Percentiles rank a stretch among this genome's conserved stretches.
Evolutionary conservation across 2,797 vertebrate genomes (phyloP).

Genomic region (Ambastaia sidthimunki): DNA sequence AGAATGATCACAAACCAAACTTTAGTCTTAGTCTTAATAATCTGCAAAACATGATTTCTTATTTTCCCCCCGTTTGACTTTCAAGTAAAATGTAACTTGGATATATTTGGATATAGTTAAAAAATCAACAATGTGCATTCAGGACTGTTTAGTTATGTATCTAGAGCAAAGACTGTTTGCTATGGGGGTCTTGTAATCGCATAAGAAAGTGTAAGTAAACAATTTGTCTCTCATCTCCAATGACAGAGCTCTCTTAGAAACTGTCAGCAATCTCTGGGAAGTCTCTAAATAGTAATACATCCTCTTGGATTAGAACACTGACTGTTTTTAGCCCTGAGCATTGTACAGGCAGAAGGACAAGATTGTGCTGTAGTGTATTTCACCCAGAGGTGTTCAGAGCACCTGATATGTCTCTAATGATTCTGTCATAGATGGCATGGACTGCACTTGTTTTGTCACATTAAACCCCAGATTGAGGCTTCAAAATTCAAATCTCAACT

Average conservation of each 20-base stretch:
- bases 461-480: conserved; percentile 16
- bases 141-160: conserved; percentile 38
- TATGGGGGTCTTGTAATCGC: conserved; percentile 35
- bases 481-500: not conserved
- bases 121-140: conserved; percentile 29
- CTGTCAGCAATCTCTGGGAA: conserved; percentile 17
- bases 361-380: conserved; percentile 18
- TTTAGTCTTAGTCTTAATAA: no score
- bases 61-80: not conserved
- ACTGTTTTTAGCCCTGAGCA: conserved; percentile 36
- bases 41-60: no score
- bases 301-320: conserved; percentile 25
- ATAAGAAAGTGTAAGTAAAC: conserved; percentile 27
- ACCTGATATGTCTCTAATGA: conserved; percentile 42
- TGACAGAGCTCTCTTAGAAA: conserved; percentile 30
- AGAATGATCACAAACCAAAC: no score
- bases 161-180: conserved; percentile 30
- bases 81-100: not conserved
- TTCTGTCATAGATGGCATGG: conserved; percentile 20
- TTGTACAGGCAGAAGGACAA: conserved; percentile 30
- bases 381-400: conserved; percentile 37
- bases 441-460: conserved; percentile 26
- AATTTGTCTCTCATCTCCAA: conserved; percentile 27
- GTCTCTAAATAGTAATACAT: conserved; percentile 29
- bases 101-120: not conserved